phyloP scores from a whole-genome alignment of 2,113 vertebrate genomes.

The Nerophis ophidion region DNA sequence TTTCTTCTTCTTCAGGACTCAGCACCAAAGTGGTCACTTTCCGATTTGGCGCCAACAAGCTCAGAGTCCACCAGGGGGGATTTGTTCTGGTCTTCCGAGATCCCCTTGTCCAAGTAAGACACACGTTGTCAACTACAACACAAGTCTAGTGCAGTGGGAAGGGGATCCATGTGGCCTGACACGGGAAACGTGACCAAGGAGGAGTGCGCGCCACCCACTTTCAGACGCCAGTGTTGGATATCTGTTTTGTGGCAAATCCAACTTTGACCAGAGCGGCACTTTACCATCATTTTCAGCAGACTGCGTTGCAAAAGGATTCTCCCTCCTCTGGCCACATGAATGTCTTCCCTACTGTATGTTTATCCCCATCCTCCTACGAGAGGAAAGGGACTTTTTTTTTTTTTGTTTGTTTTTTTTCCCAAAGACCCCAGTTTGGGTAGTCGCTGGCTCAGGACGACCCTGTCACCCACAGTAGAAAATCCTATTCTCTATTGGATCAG shows the following conservation, averaged over 20 bases:
- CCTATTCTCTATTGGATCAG: neutral
- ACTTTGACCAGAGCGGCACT: too few relatives aligned
- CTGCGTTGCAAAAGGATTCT: too few relatives aligned
- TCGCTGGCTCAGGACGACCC: conserved; percentile 40
- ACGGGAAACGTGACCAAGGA: too few relatives aligned
- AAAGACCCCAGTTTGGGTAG: conserved; percentile 47
- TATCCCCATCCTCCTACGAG: conserved; percentile 21
- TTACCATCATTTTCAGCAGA: too few relatives aligned
- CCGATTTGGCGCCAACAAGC: conserved; percentile 46
- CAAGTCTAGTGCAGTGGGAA: conserved; percentile 28
- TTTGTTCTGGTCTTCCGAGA: conserved; percentile 49
- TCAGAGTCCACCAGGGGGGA: conserved; percentile 37
- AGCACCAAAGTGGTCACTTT: conserved; percentile 55
- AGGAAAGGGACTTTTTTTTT: conserved; percentile 47
- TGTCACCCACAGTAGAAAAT: neutral
- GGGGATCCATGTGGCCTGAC: too few relatives aligned
- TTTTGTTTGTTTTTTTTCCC: neutral
- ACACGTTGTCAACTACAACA: conserved; percentile 56
- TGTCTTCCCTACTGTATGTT: too few relatives aligned
- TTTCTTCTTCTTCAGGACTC: conserved; percentile 23
- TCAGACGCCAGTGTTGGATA: too few relatives aligned
- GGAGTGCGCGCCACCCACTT: too few relatives aligned
- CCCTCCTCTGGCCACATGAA: too few relatives aligned
- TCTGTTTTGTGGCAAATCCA: too few relatives aligned
- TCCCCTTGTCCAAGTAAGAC: conserved; percentile 55